Percentiles rank a stretch among this genome's conserved stretches.
phyloP scores from a whole-genome alignment of 2,888 invertebrate species.

The Drosophila nr. perissopoda region DNA sequence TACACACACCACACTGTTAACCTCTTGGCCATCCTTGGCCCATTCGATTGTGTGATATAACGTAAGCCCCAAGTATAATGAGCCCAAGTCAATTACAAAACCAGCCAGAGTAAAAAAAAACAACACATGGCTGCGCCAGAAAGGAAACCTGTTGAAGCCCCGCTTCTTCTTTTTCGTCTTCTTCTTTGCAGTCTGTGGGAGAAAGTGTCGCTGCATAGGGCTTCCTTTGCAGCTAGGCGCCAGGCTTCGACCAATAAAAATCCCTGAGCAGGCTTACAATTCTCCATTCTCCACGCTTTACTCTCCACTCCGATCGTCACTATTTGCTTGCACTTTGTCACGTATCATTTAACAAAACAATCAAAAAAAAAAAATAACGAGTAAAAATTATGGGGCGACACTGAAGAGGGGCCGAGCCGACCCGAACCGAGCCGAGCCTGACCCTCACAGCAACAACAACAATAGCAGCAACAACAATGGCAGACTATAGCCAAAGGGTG shows the following conservation, averaged over 20 bases:
- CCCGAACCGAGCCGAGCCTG: slow-evolving; percentile 17
- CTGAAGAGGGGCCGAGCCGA: slow-evolving; percentile 24
- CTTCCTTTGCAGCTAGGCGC: slow-evolving; percentile 58
- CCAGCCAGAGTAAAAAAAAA: not conserved
- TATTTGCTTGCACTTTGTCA: slow-evolving; percentile 66
- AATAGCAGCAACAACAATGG: not conserved
- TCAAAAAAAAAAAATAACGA: slow-evolving; percentile 3
- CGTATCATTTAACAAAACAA: slow-evolving; percentile 67
- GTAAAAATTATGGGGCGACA: slow-evolving; percentile 15
- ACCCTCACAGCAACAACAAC: slow-evolving; percentile 34
- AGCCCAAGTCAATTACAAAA: slow-evolving; percentile 69
- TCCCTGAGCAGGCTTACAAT: slow-evolving; percentile 3
- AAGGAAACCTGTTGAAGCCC: slow-evolving; percentile 65
- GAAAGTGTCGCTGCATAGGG: slow-evolving; percentile 67
- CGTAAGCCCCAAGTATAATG: slow-evolving; percentile 66
- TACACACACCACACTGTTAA: slow-evolving; percentile 4
- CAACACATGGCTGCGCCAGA: slow-evolving; percentile 54
- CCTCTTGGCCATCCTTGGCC: slow-evolving; percentile 60
- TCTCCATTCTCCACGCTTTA: not conserved
- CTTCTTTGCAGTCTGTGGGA: slow-evolving; percentile 41
- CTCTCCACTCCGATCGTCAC: slow-evolving; percentile 25
- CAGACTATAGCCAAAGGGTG: slow-evolving; percentile 39
- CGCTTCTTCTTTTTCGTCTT: slow-evolving; percentile 7
- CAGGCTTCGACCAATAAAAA: slow-evolving; percentile 37
- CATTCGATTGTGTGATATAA: slow-evolving; percentile 67